These are phyloP conservation scores for Delia radicum DNA, from an alignment of 1,140 invertebrate species.

Conservation along the genomic window DNA sequence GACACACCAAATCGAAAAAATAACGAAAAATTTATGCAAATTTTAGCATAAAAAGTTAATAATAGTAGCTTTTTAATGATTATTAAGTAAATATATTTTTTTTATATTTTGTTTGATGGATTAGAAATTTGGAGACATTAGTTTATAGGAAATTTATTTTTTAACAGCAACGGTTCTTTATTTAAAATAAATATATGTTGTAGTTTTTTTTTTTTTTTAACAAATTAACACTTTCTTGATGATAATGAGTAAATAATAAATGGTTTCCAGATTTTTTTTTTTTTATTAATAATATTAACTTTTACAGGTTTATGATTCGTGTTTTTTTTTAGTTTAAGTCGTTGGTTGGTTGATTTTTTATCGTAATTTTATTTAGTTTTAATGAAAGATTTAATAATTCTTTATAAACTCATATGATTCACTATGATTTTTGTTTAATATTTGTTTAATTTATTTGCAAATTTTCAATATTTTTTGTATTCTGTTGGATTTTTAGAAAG, in stretches of 20 bases:
- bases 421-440: background rate
- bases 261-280: background rate
- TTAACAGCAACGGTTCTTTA: background rate
- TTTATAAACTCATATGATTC: too few species aligned
- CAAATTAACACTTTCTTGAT: background rate
- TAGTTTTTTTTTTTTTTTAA: background rate
- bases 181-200: background rate
- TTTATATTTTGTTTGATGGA: too few species aligned
- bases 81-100: background rate
- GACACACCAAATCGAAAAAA: background rate
- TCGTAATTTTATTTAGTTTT: background rate
- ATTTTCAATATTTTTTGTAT: background rate
- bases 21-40: background rate
- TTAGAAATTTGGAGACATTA: background rate
- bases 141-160: background rate
- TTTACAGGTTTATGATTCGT: background rate
- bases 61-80: background rate
- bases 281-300: background rate
- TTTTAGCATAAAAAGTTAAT: background rate
- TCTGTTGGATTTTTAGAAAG: conserved; percentile 9
- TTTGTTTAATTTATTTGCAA: background rate
- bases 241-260: background rate
- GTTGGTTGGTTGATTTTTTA: background rate
- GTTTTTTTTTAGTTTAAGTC: background rate
- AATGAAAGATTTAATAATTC: too few species aligned